phyloP scores from a whole-genome alignment of 1,140 invertebrate genomes.

The Mercenaria mercenaria region DNA sequence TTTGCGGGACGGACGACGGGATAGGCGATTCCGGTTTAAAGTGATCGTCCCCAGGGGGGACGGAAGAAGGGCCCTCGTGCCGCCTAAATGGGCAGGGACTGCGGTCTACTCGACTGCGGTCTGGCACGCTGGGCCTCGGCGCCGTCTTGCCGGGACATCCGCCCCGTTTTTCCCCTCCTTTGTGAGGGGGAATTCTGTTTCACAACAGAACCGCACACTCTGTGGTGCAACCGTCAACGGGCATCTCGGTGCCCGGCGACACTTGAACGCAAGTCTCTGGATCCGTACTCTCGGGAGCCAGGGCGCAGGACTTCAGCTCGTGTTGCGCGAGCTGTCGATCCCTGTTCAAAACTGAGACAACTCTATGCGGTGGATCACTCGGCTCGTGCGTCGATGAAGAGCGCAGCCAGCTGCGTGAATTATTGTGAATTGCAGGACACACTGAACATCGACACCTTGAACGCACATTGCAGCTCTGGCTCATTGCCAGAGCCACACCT shows the following conservation, averaged over 20 bases:
- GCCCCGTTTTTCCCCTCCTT: no score
- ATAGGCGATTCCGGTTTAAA: no score
- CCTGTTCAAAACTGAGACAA: slow-evolving; percentile 86
- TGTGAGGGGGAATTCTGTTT: no score
- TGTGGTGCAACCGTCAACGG: not conserved
- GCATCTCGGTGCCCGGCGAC: no score
- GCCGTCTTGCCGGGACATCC: no score
- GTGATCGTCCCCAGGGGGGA: no score
- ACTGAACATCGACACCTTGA: slow-evolving; percentile 92
- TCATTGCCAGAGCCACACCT: slow-evolving; percentile 81
- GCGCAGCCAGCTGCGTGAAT: no score
- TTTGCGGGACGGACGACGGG: no score
- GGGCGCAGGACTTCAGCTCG: not conserved
- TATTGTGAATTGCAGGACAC: slow-evolving; percentile 93
- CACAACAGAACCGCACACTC: not conserved
- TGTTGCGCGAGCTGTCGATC: not conserved
- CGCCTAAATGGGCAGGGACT: no score
- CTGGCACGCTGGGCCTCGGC: no score
- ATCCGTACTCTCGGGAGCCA: not conserved
- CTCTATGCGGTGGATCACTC: slow-evolving; percentile 89
- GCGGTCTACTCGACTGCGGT: no score
- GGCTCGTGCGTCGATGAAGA: slow-evolving; percentile 93
- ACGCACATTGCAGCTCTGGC: slow-evolving; percentile 92
- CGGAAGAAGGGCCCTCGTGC: no score
- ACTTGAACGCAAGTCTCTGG: not conserved